A percentile compares a stretch with the other conserved stretches of the same genome.
These are phyloP conservation scores for Odocoileus virginianus DNA, from an alignment of 2,113 vertebrate genomes.

Conservation along the genomic window DNA sequence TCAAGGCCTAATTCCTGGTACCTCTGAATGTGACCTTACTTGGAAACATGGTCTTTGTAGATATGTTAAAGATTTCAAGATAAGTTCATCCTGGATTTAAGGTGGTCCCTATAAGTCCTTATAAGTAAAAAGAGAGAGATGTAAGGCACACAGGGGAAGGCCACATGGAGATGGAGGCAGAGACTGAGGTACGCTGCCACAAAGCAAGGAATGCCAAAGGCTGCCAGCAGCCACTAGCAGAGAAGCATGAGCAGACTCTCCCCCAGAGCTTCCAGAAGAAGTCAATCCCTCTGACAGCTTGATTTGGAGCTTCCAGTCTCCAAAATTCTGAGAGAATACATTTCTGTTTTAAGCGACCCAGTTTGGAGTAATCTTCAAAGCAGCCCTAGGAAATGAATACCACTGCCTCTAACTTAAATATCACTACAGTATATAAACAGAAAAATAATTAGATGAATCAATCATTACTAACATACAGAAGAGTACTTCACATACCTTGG, in stretches of 20 bases:
- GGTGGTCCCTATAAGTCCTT: not conserved
- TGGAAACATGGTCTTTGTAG: constrained; percentile 1
- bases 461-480: not conserved
- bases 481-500: not conserved
- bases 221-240: not conserved
- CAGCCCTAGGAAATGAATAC: not conserved
- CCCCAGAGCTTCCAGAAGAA: not conserved
- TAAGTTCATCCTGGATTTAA: not conserved
- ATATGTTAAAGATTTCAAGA: not conserved
- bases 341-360: not conserved
- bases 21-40: not conserved
- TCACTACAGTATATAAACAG: not conserved
- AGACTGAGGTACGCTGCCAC: not conserved
- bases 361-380: not conserved
- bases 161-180: not conserved
- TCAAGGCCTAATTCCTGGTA: not conserved
- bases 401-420: not conserved
- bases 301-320: not conserved
- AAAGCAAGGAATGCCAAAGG: not conserved
- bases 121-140: not conserved
- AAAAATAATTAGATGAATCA: not conserved
- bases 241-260: not conserved
- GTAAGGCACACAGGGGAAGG: not conserved
- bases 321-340: not conserved
- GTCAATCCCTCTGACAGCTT: not conserved